A percentile compares a stretch with the other conserved stretches of the same genome.
phyloP scores from a whole-genome alignment of 2,113 vertebrate species.

The Isichthys henryi region DNA sequence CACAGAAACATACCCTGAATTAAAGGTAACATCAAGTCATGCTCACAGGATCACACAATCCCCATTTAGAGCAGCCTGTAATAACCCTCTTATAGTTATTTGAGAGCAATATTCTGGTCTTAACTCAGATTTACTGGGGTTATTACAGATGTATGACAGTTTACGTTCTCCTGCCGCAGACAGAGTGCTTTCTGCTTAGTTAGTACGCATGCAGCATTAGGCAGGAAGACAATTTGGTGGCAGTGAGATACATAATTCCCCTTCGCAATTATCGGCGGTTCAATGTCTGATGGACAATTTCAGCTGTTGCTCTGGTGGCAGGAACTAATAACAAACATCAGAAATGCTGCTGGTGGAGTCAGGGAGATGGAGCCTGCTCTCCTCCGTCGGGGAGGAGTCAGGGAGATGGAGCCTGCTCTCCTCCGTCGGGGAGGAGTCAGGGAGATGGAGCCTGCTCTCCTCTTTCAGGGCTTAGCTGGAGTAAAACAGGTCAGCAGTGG shows the following conservation, averaged over 20 bases:
- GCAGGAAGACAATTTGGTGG: conserved; percentile 22
- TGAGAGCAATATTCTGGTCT: not conserved
- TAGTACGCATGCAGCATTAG: conserved; percentile 7
- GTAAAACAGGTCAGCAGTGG: not conserved
- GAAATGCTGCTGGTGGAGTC: not conserved
- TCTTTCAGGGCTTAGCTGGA: not conserved
- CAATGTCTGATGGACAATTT: not conserved
- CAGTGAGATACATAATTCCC: conserved; percentile 29
- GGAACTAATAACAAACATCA: not conserved
- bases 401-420: no score
- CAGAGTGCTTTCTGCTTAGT: not conserved
- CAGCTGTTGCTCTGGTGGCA: not conserved
- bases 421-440: no score
- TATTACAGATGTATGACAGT: conserved; percentile 1
- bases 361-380: no score
- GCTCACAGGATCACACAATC: not conserved
- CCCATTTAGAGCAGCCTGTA: not conserved
- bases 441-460: no score
- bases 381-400: no score
- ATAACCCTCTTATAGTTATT: not conserved
- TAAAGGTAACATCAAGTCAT: not conserved
- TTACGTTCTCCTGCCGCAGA: not conserved
- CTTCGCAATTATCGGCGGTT: not conserved
- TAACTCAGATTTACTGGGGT: conserved; percentile 6
- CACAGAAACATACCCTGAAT: not conserved